Conservation (phyloP, 2,888 invertebrate species). For the Drosophila meridiana region DNA sequence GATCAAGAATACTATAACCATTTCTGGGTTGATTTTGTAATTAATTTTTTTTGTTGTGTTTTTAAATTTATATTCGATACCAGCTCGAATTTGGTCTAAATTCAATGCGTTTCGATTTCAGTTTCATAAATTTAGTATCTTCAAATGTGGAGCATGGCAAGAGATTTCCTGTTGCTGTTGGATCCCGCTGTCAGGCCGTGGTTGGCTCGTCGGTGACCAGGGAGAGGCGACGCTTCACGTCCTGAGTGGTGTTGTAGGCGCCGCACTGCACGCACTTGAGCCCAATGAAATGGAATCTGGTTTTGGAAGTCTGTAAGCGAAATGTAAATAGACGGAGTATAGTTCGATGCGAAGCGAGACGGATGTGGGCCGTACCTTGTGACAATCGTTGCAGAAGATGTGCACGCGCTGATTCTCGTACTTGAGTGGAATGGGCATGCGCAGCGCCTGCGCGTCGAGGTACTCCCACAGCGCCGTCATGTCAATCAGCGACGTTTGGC, state of each 20-base stretch:
- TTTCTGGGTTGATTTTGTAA: constrained; percentile 12
- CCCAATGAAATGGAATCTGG: constrained; percentile 94
- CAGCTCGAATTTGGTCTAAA: constrained; percentile 81
- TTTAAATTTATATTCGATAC: constrained; percentile 74
- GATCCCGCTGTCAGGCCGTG: constrained; percentile 76
- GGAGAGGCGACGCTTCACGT: constrained; percentile 85
- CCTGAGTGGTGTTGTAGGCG: constrained; percentile 95
- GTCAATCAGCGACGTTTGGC: constrained; percentile 94
- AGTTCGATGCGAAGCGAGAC: too few species aligned
- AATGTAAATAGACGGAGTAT: too few species aligned
- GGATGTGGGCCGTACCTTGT: constrained; percentile 88
- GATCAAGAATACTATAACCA: constrained; percentile 16
- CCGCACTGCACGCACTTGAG: constrained; percentile 94
- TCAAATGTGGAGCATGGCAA: constrained; percentile 74
- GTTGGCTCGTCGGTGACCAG: constrained; percentile 82
- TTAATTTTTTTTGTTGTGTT: background rate
- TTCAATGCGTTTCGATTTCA: constrained; percentile 72
- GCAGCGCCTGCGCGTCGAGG: constrained; percentile 92
- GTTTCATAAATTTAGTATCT: constrained; percentile 54
- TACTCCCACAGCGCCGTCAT: constrained; percentile 91
- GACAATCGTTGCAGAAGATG: constrained; percentile 96
- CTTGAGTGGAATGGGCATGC: constrained; percentile 93
- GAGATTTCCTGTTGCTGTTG: constrained; percentile 69
- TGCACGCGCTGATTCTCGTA: constrained; percentile 92
- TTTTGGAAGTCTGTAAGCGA: constrained; percentile 89